Conservation (phyloP, 2,888 invertebrate species). For the Drosophila percnosoma region DNA sequence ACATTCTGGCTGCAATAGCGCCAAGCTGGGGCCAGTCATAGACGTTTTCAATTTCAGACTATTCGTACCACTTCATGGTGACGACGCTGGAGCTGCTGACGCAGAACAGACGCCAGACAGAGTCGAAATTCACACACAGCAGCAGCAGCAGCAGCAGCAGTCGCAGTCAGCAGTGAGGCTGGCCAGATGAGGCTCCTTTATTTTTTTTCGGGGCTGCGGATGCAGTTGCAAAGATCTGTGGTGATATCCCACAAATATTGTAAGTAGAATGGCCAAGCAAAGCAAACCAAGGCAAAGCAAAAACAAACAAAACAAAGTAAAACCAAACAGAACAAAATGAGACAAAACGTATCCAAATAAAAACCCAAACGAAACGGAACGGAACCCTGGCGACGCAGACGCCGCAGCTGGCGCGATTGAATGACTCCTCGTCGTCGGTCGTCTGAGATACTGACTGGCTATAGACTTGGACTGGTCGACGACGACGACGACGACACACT, state of each 20-base stretch:
- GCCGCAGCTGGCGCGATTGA: conserved; percentile 79
- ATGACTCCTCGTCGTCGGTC: conserved; percentile 73
- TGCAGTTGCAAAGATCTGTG: conserved; percentile 73
- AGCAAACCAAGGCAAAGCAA: conserved; percentile 51
- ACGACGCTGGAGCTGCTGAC: conserved; percentile 64
- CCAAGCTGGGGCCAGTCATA: conserved; percentile 60
- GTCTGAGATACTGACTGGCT: conserved; percentile 79
- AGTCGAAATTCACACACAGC: conserved; percentile 70
- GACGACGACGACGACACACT: conserved; percentile 71
- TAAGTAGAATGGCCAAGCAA: conserved; percentile 76
- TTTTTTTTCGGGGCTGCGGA: conserved; percentile 55
- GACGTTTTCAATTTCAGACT: conserved; percentile 67
- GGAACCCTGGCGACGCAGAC: conserved; percentile 67
- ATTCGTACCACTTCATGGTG: conserved; percentile 71
- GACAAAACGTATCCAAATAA: conserved; percentile 51
- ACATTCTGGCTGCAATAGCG: conserved; percentile 33
- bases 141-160: conserved; percentile 20
- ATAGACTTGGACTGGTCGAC: conserved; percentile 53
- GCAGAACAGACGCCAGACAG: conserved; percentile 78
- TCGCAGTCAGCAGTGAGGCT: conserved; percentile 16
- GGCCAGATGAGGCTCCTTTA: conserved; percentile 43
- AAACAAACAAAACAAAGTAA: conserved; percentile 48
- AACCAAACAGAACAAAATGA: conserved; percentile 40
- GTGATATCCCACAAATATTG: conserved; percentile 78
- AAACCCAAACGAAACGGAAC: conserved; percentile 52